Percentiles rank a stretch among this genome's conserved stretches.
Evolutionary conservation across 1,140 invertebrate genomes (phyloP).

Genomic region (Dermatophagoides farinae): DNA sequence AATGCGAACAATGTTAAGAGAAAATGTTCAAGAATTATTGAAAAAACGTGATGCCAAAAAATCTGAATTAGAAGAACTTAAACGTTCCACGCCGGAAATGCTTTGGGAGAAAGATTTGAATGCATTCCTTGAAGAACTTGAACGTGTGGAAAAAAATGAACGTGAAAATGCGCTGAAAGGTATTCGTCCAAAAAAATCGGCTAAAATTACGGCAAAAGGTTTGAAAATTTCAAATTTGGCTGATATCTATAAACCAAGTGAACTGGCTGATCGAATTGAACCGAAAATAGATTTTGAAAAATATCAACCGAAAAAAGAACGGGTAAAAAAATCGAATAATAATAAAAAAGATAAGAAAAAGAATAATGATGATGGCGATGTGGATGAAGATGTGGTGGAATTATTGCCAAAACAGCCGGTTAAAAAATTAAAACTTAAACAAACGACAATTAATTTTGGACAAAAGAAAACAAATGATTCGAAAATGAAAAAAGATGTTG

Average conservation of each 20-base stretch:
- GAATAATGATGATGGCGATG: neutral
- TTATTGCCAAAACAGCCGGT: neutral
- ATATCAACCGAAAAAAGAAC: conserved; percentile 31
- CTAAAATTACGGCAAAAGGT: conserved; percentile 40
- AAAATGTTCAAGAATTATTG: conserved; percentile 60
- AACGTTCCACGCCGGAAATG: conserved; percentile 45
- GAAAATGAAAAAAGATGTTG: too few relatives aligned
- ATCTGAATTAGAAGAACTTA: conserved; percentile 26
- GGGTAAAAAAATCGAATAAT: neutral
- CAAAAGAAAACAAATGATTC: too few relatives aligned
- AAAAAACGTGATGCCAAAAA: conserved; percentile 31
- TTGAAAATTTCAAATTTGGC: neutral
- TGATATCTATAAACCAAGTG: conserved; percentile 8
- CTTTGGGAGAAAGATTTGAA: conserved; percentile 79
- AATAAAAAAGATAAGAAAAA: conserved; percentile 2
- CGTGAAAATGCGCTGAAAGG: conserved; percentile 9
- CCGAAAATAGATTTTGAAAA: conserved; percentile 53
- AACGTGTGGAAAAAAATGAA: conserved; percentile 11
- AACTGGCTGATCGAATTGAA: conserved; percentile 27
- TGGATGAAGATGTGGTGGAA: neutral
- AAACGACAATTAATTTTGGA: neutral
- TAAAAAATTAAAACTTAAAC: neutral
- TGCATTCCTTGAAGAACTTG: conserved; percentile 41
- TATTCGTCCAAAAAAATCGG: conserved; percentile 20
- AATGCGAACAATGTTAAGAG: conserved; percentile 77